These are phyloP conservation scores for Struthidea cinerea DNA, from an alignment of 2,113 vertebrate species.

Conservation along the genomic window DNA sequence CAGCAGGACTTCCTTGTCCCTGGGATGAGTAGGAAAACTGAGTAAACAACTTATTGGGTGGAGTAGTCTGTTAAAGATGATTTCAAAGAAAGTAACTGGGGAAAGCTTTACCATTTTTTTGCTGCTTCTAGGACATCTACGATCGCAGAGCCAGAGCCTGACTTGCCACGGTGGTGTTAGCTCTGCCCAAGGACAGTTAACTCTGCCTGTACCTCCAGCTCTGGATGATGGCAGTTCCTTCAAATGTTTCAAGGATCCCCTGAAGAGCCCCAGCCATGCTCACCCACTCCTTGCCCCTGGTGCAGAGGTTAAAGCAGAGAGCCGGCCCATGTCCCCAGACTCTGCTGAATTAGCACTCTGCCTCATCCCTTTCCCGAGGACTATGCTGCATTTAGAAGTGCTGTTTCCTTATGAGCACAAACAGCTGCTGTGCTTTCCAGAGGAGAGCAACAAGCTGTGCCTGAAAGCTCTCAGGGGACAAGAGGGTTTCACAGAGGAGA, in stretches of 20 bases:
- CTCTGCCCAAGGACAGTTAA: neutral
- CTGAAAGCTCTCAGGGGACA: neutral
- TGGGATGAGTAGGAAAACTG: accelerated
- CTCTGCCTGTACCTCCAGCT: neutral
- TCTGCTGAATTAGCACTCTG: neutral
- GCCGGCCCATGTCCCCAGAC: neutral
- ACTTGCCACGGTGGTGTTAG: neutral
- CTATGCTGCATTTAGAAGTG: neutral
- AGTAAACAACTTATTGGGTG: neutral
- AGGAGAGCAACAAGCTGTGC: neutral
- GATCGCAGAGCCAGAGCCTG: neutral
- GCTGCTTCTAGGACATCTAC: neutral
- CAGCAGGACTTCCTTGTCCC: accelerated
- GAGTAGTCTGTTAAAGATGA: neutral
- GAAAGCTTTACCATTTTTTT: neutral
- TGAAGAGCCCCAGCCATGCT: neutral
- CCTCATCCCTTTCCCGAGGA: neutral
- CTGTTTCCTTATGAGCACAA: neutral
- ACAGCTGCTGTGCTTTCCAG: neutral
- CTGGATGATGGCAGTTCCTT: neutral
- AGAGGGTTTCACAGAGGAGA: neutral
- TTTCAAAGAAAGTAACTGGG: neutral
- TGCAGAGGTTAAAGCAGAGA: neutral
- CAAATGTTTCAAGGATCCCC: neutral
- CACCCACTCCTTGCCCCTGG: neutral